Evolutionary conservation across 1,140 invertebrate species (phyloP), one percentile per base, ranked within the genome.

Genomic region (Diachasmimorpha longicaudata): DNA sequence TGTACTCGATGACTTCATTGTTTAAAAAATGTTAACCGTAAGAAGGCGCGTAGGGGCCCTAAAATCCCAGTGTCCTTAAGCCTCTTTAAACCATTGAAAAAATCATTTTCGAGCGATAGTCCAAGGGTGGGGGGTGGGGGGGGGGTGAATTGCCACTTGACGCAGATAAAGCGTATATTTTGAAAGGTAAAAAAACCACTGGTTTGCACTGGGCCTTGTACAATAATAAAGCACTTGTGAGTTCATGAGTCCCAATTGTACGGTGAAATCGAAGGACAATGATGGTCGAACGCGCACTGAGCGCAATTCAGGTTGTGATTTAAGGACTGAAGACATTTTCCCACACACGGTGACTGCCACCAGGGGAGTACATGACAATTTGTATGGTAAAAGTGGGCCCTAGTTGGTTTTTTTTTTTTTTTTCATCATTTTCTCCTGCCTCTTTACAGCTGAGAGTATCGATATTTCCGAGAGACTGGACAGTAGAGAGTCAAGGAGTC

Each of bases 1-100:
- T 83, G 86, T 85, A 87, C 84, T 85, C 83, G 87, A 87, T 88
- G 82, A 85, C 0, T 74, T 85, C 82, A 88, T 88, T 89, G 86
- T 87, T 89, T 87, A 87, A 85, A 68, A 37, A 16, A 71, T 71
- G 58, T 70, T 46, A 52, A 70, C 46, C 25, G 36, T 80, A 81
- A 81, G 76, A 81, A 79, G 81, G 77, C 78, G 78, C 78, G 78
- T 66, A 70, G 74, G 68, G 74, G 79, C 76, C 31, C 72, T 76
- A 31, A 72, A 79, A 69, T 69, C 77, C 77, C 75, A 70, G 67
- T 72, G 73, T 74, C 63, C 66, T 68, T 14, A 31, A 25, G 8
- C 0, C 19, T 14, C 23, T 23, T 25, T 31, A n/a, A 37, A 78
- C 83, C 80, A 81, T 84, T 83, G 80, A 81, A 76, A 78, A 83